These are phyloP conservation scores for Neria commutata DNA, from an alignment of 2,888 invertebrate species.

Conservation along the genomic window DNA sequence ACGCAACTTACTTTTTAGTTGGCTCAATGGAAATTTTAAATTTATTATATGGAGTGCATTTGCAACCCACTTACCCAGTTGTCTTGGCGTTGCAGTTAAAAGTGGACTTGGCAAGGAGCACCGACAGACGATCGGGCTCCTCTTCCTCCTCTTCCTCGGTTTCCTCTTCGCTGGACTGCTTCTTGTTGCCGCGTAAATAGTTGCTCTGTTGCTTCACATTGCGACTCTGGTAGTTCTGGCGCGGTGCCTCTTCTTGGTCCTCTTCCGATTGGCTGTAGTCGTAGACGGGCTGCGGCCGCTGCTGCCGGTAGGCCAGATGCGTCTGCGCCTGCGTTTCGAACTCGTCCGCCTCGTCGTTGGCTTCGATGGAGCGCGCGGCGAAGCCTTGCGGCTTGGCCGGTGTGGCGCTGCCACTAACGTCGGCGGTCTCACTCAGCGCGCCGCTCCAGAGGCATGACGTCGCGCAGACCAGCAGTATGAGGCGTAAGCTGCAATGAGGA, in stretches of 20 bases:
- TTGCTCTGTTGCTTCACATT: conserved; percentile 53
- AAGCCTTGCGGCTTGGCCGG: conserved; percentile 57
- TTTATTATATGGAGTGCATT: no score
- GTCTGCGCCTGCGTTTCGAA: conserved; percentile 61
- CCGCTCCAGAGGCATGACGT: conserved; percentile 47
- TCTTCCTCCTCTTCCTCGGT: conserved; percentile 75
- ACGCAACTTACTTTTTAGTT: no score
- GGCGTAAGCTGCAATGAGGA: conserved; percentile 39
- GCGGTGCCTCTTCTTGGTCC: conserved; percentile 58
- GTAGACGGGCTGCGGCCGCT: conserved; percentile 44
- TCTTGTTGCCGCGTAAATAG: conserved; percentile 45
- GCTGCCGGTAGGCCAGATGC: conserved; percentile 54
- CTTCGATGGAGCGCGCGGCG: conserved; percentile 51
- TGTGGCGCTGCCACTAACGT: conserved; percentile 45
- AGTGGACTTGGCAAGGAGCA: conserved; percentile 80
- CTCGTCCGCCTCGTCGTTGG: conserved; percentile 49
- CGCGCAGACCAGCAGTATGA: conserved; percentile 50
- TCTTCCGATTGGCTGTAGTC: conserved; percentile 58
- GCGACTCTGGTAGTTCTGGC: conserved; percentile 52
- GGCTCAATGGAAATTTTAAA: no score
- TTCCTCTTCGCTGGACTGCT: conserved; percentile 64
- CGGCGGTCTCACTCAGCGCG: conserved; percentile 32
- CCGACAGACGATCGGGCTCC: conserved; percentile 82
- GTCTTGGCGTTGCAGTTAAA: conserved; percentile 81
- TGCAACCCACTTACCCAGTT: conserved; percentile 73